Evolutionary conservation across 2,888 invertebrate species (phyloP), one percentile per base, ranked within the genome.

Genomic region (Aradus depressus): DNA sequence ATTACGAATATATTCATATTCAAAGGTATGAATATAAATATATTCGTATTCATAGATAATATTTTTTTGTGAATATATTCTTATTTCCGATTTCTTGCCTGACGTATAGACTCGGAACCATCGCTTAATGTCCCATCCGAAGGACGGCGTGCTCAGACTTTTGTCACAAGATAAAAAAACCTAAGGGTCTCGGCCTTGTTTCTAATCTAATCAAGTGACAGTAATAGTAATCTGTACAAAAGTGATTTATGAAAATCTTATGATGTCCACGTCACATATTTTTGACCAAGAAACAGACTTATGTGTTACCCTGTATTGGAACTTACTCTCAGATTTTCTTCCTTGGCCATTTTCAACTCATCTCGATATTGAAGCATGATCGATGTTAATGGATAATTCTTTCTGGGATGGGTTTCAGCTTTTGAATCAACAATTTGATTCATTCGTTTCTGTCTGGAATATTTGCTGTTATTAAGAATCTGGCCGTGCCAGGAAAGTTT

Each of bases 371-470:
- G 34, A 18, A 48, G 10, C 37, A 51, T 42, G 3, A 44, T 43
- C 4, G 51, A 39, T 32, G 32, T 47, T 10, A 54, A 39, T 3
- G 54, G 47, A 5, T 35, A 23, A 25, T 34, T 26, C 21, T 51
- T 51, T 22, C 44, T 32, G 2, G 54, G 54, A 28, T 51, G 43
- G 16, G 38, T 51, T 43, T 32, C 26, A 18, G 41, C 22, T 1
- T 22, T 14, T 5, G 26, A 41, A n/a, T 48, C 44, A 8, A 34
- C 32, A 12, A 53, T 16, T 45, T 48, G 39, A 10, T 47, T 43
- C 12, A 54, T 51, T 10, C 31, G 23, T n/a, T 39, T 37, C 16
- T 51, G 51, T 22, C 54, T 54, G 47, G 8, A 35, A 26, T n/a
- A n/a, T n/a, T n/a, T n/a, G n/a, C n/a, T n/a, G n/a, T n/a, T n/a